Conservation (phyloP, 2,797 vertebrate species). For the Rachycentron canadum region DNA sequence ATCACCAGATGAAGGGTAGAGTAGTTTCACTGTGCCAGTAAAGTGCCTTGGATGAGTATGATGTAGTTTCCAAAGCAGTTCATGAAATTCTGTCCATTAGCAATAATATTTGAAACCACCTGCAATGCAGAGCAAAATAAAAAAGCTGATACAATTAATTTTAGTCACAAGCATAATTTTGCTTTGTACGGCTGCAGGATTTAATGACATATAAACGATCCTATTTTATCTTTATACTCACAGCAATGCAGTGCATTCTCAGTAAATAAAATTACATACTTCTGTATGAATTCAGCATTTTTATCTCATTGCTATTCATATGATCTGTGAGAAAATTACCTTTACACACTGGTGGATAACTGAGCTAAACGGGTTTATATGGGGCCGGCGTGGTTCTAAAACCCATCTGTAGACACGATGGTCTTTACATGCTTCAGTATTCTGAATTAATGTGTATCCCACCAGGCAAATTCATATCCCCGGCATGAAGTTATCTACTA, state of each 20-base stretch:
- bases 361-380: no score
- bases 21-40: conserved; percentile 1
- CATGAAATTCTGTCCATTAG: background rate
- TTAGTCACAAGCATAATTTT: background rate
- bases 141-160: background rate
- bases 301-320: background rate
- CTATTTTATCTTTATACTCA: background rate
- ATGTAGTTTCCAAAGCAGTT: conserved; percentile 11
- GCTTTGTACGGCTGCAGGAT: background rate
- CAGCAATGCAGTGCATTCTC: no score
- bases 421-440: no score
- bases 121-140: background rate
- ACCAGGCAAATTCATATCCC: no score
- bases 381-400: no score
- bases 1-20: conserved; percentile 42
- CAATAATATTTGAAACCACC: background rate
- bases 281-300: background rate
- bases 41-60: background rate
- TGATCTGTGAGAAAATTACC: background rate
- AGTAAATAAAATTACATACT: background rate
- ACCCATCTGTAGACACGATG: no score
- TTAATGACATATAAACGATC: background rate
- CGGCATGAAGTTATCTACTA: no score
- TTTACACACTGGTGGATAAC: background rate
- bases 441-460: no score